Percentiles rank a stretch among this genome's conserved stretches.
These are phyloP conservation scores for Callionymus lyra DNA, from an alignment of 2,113 vertebrate genomes.

Conservation along the genomic window DNA sequence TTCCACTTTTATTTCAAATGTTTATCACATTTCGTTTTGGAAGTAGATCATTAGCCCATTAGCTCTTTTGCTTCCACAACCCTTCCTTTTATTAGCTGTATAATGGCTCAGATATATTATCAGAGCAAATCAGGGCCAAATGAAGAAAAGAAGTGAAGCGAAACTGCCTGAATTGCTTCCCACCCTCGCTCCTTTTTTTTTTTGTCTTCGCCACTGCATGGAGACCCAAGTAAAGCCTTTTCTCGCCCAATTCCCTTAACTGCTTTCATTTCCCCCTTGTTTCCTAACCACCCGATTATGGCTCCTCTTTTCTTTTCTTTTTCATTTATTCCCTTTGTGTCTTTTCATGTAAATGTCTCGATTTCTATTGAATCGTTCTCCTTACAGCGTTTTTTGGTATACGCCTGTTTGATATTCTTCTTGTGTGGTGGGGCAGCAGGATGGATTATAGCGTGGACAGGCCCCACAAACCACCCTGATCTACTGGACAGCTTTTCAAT, in stretches of 20 bases:
- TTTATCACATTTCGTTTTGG: constrained; percentile 52
- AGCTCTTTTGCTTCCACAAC: constrained; percentile 29
- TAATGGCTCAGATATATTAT: constrained; percentile 83
- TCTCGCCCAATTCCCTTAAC: constrained; percentile 3
- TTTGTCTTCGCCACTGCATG: constrained; percentile 3
- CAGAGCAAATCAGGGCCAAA: constrained; percentile 85
- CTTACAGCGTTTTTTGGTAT: constrained; percentile 31
- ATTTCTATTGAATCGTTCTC: constrained; percentile 42
- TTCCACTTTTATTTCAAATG: too few species aligned
- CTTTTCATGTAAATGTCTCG: constrained; percentile 29
- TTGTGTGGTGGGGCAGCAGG: constrained; percentile 66
- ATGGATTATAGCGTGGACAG: constrained; percentile 83
- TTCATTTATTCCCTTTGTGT: constrained; percentile 12
- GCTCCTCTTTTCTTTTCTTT: constrained; percentile 17
- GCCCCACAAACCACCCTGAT: constrained; percentile 69
- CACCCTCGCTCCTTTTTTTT: constrained; percentile 34
- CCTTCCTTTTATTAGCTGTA: constrained; percentile 60
- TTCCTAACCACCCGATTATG: constrained; percentile 19
- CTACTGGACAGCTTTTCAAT: constrained; percentile 77
- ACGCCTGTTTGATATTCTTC: constrained; percentile 71
- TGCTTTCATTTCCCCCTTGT: constrained; percentile 19
- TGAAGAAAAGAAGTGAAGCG: constrained; percentile 82
- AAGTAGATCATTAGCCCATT: constrained; percentile 47
- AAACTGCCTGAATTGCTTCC: constrained; percentile 76
- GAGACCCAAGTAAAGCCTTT: background rate